phyloP scores from a whole-genome alignment of 2,888 invertebrate species.

The Acanthacorydalis orientalis region DNA sequence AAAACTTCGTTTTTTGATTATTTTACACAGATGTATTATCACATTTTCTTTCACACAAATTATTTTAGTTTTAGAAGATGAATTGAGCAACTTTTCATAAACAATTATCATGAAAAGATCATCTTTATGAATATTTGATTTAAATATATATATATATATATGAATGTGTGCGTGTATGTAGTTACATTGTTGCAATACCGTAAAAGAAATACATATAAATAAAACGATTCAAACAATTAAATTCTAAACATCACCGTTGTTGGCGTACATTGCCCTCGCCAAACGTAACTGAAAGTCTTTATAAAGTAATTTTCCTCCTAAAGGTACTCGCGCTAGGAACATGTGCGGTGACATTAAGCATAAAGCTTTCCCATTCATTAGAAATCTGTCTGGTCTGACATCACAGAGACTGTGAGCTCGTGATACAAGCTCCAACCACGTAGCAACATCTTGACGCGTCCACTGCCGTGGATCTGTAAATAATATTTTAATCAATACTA shows the following conservation, averaged over 20 bases:
- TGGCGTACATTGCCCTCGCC: slow-evolving; percentile 42
- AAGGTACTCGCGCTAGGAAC: slow-evolving; percentile 53
- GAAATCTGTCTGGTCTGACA: slow-evolving; percentile 41
- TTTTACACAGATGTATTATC: too few relatives aligned
- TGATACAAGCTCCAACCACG: slow-evolving; percentile 44
- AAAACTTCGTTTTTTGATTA: too few relatives aligned
- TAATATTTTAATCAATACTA: slow-evolving; percentile 10
- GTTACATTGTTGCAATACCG: too few relatives aligned
- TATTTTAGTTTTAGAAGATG: too few relatives aligned
- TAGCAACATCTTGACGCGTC: slow-evolving; percentile 50
- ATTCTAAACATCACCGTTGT: neutral
- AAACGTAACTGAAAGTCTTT: slow-evolving; percentile 53
- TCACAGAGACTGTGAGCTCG: slow-evolving; percentile 37
- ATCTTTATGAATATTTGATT: too few relatives aligned
- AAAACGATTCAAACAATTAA: neutral
- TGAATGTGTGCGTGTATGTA: too few relatives aligned
- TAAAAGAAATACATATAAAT: too few relatives aligned
- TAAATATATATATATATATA: too few relatives aligned
- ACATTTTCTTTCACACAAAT: too few relatives aligned
- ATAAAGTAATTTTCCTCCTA: slow-evolving; percentile 47
- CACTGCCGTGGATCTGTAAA: slow-evolving; percentile 52
- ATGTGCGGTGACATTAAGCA: slow-evolving; percentile 62
- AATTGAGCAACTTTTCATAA: too few relatives aligned
- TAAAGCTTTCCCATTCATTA: slow-evolving; percentile 67
- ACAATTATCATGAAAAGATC: too few relatives aligned